These are phyloP conservation scores for Ochlodes sylvanus DNA, from an alignment of 2,888 invertebrate species.

Conservation along the genomic window DNA sequence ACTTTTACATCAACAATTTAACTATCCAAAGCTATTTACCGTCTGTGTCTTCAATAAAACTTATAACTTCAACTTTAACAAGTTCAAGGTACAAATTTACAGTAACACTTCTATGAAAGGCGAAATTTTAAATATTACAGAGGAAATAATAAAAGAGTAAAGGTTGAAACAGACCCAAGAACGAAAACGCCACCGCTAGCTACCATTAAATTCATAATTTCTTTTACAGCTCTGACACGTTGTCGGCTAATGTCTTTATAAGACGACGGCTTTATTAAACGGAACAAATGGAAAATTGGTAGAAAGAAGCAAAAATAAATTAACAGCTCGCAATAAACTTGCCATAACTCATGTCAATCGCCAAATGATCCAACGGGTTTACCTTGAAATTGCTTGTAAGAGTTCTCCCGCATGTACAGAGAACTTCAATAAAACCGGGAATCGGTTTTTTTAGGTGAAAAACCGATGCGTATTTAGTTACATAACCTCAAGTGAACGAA, in stretches of 20 bases:
- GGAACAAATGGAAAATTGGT: constrained; percentile 1
- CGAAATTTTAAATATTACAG: no score
- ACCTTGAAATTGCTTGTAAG: constrained; percentile 31
- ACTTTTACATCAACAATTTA: no score
- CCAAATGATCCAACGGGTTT: constrained; percentile 3
- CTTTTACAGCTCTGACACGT: neutral
- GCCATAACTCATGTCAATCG: constrained; percentile 14
- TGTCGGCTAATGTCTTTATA: neutral
- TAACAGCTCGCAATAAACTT: neutral
- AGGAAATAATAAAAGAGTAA: neutral
- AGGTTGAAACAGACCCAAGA: neutral
- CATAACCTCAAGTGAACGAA: constrained; percentile 41
- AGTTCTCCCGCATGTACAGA: constrained; percentile 23
- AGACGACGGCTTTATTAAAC: neutral
- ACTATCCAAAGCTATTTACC: no score
- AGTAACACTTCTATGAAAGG: no score
- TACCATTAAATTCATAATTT: neutral
- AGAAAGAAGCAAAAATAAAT: constrained; percentile 10
- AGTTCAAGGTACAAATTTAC: no score
- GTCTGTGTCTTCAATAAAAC: no score
- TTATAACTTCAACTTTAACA: no score
- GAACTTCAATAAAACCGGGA: constrained; percentile 25
- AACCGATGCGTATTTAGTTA: constrained; percentile 41
- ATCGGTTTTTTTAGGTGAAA: constrained; percentile 25
- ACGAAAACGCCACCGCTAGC: neutral